Evolutionary conservation across 1,140 invertebrate genomes (phyloP).

Genomic region (Ceratina australensis): DNA sequence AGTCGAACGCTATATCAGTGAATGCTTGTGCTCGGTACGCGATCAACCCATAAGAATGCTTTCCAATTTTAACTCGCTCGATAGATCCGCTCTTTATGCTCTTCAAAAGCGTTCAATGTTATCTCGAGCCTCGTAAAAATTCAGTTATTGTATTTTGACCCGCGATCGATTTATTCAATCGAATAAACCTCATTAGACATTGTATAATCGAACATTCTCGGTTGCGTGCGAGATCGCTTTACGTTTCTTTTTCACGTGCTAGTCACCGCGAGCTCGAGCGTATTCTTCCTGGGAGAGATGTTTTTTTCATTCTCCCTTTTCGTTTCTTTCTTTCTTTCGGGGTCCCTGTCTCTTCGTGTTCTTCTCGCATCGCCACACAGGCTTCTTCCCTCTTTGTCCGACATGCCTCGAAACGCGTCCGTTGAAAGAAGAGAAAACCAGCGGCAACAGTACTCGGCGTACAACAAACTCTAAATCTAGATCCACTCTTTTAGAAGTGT

Average conservation of each 20-base stretch:
- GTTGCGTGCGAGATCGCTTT: slow-evolving; percentile 14
- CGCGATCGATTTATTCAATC: not conserved
- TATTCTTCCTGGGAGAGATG: slow-evolving; percentile 72
- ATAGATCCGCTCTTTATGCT: slow-evolving; percentile 1
- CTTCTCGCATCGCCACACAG: not conserved
- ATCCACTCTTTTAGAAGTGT: slow-evolving; percentile 69
- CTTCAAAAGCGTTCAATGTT: not conserved
- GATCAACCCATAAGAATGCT: slow-evolving; percentile 20
- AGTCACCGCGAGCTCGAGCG: slow-evolving; percentile 43
- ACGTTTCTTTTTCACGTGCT: slow-evolving; percentile 31
- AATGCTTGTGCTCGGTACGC: slow-evolving; percentile 6
- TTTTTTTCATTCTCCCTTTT: slow-evolving; percentile 31
- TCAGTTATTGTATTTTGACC: not conserved
- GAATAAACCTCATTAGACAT: too few species aligned
- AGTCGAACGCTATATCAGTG: slow-evolving; percentile 20
- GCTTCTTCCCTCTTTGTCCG: not conserved
- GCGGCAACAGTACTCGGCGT: slow-evolving; percentile 52
- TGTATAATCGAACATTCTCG: not conserved
- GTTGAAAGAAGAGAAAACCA: slow-evolving; percentile 48
- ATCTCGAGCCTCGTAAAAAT: slow-evolving; percentile 4
- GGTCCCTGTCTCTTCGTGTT: slow-evolving; percentile 13
- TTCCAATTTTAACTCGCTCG: slow-evolving; percentile 37
- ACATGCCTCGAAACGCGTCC: slow-evolving; percentile 11
- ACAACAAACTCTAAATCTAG: slow-evolving; percentile 70
- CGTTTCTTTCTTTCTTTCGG: not conserved